Conservation (phyloP, 2,797 vertebrate genomes). For the Hylomyscus alleni region DNA sequence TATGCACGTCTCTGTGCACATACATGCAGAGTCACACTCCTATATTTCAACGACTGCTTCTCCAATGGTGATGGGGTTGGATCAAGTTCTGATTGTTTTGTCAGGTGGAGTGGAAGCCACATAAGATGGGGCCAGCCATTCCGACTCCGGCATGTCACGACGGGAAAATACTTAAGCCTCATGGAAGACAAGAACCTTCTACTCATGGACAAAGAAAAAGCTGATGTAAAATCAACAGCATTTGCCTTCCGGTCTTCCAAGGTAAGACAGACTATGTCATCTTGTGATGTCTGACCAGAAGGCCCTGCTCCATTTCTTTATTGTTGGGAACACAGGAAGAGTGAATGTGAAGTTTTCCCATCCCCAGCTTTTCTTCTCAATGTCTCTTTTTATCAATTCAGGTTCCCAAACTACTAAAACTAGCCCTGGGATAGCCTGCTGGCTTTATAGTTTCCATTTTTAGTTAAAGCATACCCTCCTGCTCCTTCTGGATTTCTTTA, state of each 20-base stretch:
- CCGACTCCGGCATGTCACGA: slow-evolving; percentile 96
- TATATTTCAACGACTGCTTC: neutral
- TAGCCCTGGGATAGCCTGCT: neutral
- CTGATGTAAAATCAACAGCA: slow-evolving; percentile 96
- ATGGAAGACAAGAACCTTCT: slow-evolving; percentile 95
- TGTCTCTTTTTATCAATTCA: neutral
- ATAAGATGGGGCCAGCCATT: slow-evolving; percentile 97
- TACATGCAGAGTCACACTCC: neutral
- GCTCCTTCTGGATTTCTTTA: neutral
- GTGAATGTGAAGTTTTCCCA: neutral
- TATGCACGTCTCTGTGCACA: neutral
- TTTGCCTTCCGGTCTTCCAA: slow-evolving; percentile 98
- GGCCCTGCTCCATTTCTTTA: neutral
- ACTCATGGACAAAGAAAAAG: slow-evolving; percentile 96
- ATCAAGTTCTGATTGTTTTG: slow-evolving; percentile 60
- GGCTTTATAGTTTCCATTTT: neutral
- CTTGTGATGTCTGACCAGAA: neutral
- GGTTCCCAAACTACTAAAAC: neutral
- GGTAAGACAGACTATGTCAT: slow-evolving; percentile 86
- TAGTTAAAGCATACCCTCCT: neutral
- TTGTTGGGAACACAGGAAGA: neutral
- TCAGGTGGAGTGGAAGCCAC: slow-evolving; percentile 98
- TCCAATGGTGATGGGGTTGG: neutral
- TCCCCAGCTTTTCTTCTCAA: neutral
- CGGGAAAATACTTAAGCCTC: slow-evolving; percentile 97